These are phyloP conservation scores for Catharus fuscescens DNA, from an alignment of 2,113 vertebrate genomes.

Conservation along the genomic window DNA sequence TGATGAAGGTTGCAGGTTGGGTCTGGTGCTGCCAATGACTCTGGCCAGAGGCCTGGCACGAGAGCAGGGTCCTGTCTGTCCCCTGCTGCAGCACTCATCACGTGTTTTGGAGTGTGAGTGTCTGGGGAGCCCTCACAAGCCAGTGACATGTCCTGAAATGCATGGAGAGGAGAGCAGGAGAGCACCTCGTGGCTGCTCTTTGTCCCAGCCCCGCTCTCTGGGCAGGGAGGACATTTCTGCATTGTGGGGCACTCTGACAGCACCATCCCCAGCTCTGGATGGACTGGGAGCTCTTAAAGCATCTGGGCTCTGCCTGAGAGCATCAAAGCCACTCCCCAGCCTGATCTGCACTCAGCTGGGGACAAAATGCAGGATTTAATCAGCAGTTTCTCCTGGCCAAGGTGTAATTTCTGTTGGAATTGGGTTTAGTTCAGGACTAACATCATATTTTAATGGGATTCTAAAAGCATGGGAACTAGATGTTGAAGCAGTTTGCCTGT, in stretches of 20 bases:
- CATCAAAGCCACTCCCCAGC: not conserved
- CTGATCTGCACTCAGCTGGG: not conserved
- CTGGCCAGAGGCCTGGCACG: accelerated
- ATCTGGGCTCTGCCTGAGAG: not conserved
- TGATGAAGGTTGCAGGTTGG: not conserved
- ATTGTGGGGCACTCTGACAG: not conserved
- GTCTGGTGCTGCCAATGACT: not conserved
- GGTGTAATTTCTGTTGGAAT: not conserved
- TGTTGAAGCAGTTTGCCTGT: not conserved
- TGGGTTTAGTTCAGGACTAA: not conserved
- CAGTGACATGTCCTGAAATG: not conserved
- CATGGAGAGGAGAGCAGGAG: not conserved
- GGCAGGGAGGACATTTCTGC: not conserved
- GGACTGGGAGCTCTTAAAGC: not conserved
- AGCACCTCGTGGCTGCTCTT: not conserved
- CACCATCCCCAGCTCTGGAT: not conserved
- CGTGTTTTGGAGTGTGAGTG: not conserved
- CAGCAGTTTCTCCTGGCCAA: not conserved
- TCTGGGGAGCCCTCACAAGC: not conserved
- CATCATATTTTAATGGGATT: not conserved
- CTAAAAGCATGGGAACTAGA: not conserved
- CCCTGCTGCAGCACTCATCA: accelerated
- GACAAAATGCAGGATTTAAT: not conserved
- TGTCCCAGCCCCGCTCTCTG: not conserved
- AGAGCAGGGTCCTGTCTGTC: accelerated